A percentile compares a stretch with the other conserved stretches of the same genome.
phyloP scores from a whole-genome alignment of 2,888 invertebrate genomes.

The Synergus laeviventris region DNA sequence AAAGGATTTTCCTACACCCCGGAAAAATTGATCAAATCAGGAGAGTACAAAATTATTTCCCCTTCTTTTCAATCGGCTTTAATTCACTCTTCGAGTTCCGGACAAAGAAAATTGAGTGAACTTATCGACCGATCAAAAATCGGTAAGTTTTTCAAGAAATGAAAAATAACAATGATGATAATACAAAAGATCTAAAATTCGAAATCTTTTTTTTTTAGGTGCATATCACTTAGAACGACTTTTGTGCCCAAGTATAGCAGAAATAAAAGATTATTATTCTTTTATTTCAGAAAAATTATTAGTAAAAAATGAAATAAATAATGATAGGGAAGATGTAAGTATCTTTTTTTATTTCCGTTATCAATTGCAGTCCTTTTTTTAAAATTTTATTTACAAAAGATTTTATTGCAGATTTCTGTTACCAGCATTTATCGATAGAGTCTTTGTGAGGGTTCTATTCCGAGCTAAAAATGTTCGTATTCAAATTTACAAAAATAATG shows the following conservation, averaged over 20 bases:
- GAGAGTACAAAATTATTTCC: conserved; percentile 67
- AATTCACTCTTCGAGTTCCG: conserved; percentile 13
- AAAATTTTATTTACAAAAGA: not conserved
- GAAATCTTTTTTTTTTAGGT: conserved; percentile 48
- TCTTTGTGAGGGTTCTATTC: too few relatives aligned
- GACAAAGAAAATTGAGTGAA: conserved; percentile 48
- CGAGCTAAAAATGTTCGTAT: too few relatives aligned
- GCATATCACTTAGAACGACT: conserved; percentile 54
- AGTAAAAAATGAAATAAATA: not conserved
- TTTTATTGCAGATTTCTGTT: not conserved
- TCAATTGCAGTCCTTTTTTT: not conserved
- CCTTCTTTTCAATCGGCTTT: conserved; percentile 54
- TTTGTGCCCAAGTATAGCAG: conserved; percentile 51
- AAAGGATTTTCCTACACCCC: conserved; percentile 65
- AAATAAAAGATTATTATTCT: conserved; percentile 51
- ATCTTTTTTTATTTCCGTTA: not conserved
- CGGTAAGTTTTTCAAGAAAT: conserved; percentile 43
- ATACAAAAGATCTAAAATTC: not conserved
- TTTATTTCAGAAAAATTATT: not conserved
- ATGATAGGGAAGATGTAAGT: conserved; percentile 3
- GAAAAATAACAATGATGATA: not conserved
- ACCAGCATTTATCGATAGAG: not conserved
- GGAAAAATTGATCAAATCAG: conserved; percentile 66
- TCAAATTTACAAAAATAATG: too few relatives aligned
- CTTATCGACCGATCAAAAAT: conserved; percentile 53